A percentile compares a stretch with the other conserved stretches of the same genome.
These are phyloP conservation scores for Tetragonisca angustula DNA, from an alignment of 2,888 invertebrate genomes.

Conservation along the genomic window DNA sequence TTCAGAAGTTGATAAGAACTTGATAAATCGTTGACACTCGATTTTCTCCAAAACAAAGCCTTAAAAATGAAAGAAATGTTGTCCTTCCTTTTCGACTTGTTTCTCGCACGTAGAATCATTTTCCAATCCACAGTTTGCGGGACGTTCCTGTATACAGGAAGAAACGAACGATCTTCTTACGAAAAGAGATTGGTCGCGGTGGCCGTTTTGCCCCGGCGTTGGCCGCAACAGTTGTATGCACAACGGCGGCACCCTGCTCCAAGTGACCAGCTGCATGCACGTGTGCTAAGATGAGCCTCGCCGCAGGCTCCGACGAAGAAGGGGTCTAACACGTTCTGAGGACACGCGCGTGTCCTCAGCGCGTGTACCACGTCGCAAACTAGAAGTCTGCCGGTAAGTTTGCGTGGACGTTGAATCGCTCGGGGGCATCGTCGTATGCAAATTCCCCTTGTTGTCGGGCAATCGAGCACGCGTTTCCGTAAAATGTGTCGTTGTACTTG, in stretches of 20 bases:
- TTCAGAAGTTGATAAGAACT: no score
- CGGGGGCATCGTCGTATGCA: slow-evolving; percentile 59
- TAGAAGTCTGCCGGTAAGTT: slow-evolving; percentile 61
- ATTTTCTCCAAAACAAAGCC: no score
- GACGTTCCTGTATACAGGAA: neutral
- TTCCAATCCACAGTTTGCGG: no score
- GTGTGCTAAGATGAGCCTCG: slow-evolving; percentile 62
- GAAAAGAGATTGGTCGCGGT: slow-evolving; percentile 3
- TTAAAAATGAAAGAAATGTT: no score
- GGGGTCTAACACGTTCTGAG: slow-evolving; percentile 63
- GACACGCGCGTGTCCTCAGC: slow-evolving; percentile 62
- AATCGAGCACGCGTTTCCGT: slow-evolving; percentile 50
- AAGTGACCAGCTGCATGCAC: slow-evolving; percentile 58
- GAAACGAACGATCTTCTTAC: slow-evolving; percentile 15
- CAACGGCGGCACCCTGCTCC: slow-evolving; percentile 12
- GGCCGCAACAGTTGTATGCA: slow-evolving; percentile 31
- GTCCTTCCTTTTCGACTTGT: no score
- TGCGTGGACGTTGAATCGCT: slow-evolving; percentile 59
- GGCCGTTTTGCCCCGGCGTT: slow-evolving; percentile 15
- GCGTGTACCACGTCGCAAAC: slow-evolving; percentile 64
- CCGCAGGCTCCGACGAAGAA: slow-evolving; percentile 43
- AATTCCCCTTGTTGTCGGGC: slow-evolving; percentile 51
- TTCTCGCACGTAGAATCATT: no score
- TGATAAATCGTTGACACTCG: no score
- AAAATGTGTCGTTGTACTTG: slow-evolving; percentile 43